Evolutionary conservation across 2,113 vertebrate genomes (phyloP).

Genomic region (Cnemophilus loriae): DNA sequence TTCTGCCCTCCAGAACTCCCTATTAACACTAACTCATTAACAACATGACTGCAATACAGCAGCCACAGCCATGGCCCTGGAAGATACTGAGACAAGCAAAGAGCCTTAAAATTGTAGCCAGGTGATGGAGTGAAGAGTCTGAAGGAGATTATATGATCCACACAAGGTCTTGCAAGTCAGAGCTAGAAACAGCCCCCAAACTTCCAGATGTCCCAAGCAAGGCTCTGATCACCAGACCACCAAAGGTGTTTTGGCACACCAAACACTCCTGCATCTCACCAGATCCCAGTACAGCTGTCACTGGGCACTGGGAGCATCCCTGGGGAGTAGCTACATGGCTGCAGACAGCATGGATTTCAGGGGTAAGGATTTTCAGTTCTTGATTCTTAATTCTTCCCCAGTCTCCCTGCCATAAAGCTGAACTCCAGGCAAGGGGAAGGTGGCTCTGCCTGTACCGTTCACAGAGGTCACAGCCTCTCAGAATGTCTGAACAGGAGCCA

Average conservation of each 20-base stretch:
- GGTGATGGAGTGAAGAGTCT: not conserved
- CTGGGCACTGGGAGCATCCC: not conserved
- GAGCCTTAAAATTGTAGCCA: not conserved
- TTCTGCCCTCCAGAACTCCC: not conserved
- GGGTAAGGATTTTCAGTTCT: not conserved
- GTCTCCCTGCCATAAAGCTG: not conserved
- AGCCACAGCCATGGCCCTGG: not conserved
- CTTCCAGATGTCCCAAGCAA: not conserved
- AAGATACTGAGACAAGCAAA: not conserved
- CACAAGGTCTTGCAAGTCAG: not conserved
- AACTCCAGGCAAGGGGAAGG: not conserved
- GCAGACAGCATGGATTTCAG: not conserved
- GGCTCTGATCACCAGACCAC: not conserved
- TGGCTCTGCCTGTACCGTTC: not conserved
- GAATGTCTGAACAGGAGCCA: not conserved
- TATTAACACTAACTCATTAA: not conserved
- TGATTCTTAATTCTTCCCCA: not conserved
- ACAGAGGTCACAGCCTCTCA: not conserved
- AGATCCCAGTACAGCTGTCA: not conserved
- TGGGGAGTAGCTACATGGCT: not conserved
- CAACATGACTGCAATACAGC: not conserved
- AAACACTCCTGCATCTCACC: not conserved
- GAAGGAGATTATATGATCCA: not conserved
- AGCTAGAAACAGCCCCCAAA: not conserved
- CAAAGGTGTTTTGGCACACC: not conserved